Conservation (phyloP, 1,140 invertebrate genomes). For the Macrobrachium rosenbergii region DNA sequence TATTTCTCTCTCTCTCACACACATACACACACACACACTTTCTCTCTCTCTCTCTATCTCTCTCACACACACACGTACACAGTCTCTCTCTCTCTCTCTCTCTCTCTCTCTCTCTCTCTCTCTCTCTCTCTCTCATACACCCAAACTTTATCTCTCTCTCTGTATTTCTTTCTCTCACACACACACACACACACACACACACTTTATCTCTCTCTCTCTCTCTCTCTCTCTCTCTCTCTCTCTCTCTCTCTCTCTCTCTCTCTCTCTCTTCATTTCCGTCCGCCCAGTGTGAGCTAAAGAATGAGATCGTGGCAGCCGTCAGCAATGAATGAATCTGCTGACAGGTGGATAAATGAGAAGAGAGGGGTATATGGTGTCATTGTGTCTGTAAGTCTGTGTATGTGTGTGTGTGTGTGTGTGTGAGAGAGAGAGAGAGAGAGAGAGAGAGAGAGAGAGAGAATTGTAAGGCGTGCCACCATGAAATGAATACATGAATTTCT, state of each 20-base stretch:
- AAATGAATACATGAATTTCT: too few relatives aligned
- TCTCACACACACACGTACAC: too few relatives aligned
- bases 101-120: background rate
- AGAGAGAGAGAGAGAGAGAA: background rate
- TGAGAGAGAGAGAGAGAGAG: background rate
- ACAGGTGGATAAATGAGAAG: too few relatives aligned
- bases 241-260: background rate
- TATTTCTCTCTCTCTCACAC: background rate
- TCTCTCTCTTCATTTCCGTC: background rate
- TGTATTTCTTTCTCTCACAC: background rate
- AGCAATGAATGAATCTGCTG: too few relatives aligned
- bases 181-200: too few relatives aligned
- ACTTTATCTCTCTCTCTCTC: conserved; percentile 31
- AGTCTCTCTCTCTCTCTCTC: background rate
- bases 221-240: conserved; percentile 23
- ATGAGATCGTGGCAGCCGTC: too few relatives aligned
- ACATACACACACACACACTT: too few relatives aligned
- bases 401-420: background rate
- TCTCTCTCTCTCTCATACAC: background rate
- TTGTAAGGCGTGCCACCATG: background rate
- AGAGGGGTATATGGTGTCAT: background rate
- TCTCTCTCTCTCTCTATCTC: background rate
- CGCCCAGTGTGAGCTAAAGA: background rate
- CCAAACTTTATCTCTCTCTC: conserved; percentile 2
- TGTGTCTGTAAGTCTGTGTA: background rate